Percentiles rank a stretch among this genome's conserved stretches.
phyloP scores from a whole-genome alignment of 2,888 invertebrate genomes.

The Gastracanthus pulcherrimus region DNA sequence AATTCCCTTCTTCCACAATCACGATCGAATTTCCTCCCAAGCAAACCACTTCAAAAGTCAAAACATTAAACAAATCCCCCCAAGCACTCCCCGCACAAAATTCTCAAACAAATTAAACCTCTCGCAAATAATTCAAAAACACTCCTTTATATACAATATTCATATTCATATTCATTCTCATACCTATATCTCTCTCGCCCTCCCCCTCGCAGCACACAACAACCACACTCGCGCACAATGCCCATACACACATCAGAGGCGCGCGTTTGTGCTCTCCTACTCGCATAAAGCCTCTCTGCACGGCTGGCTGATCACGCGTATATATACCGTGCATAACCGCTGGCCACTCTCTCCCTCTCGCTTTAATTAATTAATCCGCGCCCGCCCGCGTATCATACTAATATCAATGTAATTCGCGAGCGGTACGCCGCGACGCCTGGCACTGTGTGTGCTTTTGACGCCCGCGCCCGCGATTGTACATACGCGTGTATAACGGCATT shows the following conservation, averaged over 20 bases:
- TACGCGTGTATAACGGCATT: too few species aligned
- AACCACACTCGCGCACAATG: not conserved
- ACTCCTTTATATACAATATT: not conserved
- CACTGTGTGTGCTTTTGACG: constrained; percentile 67
- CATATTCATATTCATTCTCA: not conserved
- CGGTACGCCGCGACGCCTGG: not conserved
- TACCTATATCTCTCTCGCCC: not conserved
- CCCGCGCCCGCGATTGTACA: constrained; percentile 64
- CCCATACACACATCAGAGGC: not conserved
- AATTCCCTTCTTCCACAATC: too few species aligned
- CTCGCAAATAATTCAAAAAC: not conserved
- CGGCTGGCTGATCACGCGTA: constrained; percentile 55
- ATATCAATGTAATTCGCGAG: constrained; percentile 73
- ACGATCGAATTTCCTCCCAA: too few species aligned
- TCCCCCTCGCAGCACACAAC: not conserved
- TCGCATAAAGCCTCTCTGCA: constrained; percentile 11
- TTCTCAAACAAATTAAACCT: not conserved
- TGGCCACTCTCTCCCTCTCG: not conserved
- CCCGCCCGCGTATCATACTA: constrained; percentile 66
- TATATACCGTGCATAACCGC: constrained; percentile 55
- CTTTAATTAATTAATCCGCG: constrained; percentile 76
- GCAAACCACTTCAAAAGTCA: not conserved
- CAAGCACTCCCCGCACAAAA: not conserved
- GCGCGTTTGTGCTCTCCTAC: not conserved
- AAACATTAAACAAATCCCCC: too few species aligned